Evolutionary conservation across 1,140 invertebrate genomes (phyloP).

Genomic region (Rhynchophorus ferrugineus): DNA sequence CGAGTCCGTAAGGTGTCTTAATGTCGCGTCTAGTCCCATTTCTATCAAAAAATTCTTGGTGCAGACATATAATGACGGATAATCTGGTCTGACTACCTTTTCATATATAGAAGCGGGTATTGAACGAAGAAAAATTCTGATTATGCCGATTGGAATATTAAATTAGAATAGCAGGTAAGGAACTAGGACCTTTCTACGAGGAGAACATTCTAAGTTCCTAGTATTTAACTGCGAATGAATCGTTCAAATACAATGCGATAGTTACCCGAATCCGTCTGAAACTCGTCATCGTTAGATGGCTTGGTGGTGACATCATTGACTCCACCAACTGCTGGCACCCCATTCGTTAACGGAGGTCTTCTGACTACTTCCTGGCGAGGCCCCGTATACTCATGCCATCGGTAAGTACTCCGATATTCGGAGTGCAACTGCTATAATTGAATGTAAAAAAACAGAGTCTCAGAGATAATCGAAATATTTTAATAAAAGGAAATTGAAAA

Average conservation of each 20-base stretch:
- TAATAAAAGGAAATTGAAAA: slow-evolving; percentile 4
- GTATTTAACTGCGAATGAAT: not conserved
- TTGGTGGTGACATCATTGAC: slow-evolving; percentile 6
- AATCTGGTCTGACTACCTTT: no score
- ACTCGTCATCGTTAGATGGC: slow-evolving; percentile 22
- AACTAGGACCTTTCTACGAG: not conserved
- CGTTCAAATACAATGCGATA: not conserved
- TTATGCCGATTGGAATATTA: no score
- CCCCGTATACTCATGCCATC: slow-evolving; percentile 84
- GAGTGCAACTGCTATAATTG: slow-evolving; percentile 63
- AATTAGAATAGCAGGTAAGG: no score
- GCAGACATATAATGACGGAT: no score
- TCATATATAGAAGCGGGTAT: no score
- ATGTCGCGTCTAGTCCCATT: no score
- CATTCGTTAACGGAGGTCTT: slow-evolving; percentile 54
- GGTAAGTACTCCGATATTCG: slow-evolving; percentile 85
- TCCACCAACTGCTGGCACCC: slow-evolving; percentile 48
- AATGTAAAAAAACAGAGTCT: not conserved
- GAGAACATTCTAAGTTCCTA: not conserved
- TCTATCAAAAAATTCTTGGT: no score
- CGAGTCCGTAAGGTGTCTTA: no score
- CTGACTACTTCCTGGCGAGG: slow-evolving; percentile 51
- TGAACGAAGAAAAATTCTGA: no score
- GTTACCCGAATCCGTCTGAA: slow-evolving; percentile 24
- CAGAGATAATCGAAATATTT: not conserved